Conservation (phyloP, 1,140 invertebrate species). For the Drosophila azteca region DNA sequence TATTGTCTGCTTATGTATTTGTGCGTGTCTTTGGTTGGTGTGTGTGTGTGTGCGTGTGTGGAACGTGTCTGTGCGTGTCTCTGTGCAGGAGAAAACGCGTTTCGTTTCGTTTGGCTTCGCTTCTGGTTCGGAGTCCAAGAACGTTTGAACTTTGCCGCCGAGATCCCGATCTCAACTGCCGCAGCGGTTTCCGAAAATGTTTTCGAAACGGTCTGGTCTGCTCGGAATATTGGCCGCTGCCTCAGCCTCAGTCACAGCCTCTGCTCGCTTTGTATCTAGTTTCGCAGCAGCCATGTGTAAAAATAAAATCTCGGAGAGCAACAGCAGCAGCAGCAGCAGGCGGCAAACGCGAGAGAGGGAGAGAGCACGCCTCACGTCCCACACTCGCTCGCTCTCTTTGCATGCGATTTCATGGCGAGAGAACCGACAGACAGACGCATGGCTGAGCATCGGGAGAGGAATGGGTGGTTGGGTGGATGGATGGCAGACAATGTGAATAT, state of each 20-base stretch:
- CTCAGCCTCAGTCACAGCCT: slow-evolving; percentile 24
- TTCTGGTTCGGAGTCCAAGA: slow-evolving; percentile 27
- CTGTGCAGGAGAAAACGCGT: slow-evolving; percentile 1
- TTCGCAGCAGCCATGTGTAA: slow-evolving; percentile 77
- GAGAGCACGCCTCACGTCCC: not conserved
- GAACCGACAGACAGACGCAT: not conserved
- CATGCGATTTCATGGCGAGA: too few relatives aligned
- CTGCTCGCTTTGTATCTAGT: slow-evolving; percentile 68
- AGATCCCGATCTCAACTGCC: slow-evolving; percentile 81
- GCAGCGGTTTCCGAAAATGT: slow-evolving; percentile 67
- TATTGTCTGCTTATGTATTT: slow-evolving; percentile 33
- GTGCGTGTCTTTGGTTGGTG: slow-evolving; percentile 3
- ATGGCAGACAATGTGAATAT: slow-evolving; percentile 60
- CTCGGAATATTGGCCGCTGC: slow-evolving; percentile 38
- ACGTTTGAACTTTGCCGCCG: slow-evolving; percentile 69
- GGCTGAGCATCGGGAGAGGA: too few relatives aligned
- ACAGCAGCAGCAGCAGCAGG: slow-evolving; percentile 1
- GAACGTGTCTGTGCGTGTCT: slow-evolving; percentile 10
- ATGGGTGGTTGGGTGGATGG: not conserved
- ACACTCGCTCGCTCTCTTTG: not conserved
- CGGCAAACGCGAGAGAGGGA: slow-evolving; percentile 9
- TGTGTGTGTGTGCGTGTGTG: not conserved
- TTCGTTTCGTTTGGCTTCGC: slow-evolving; percentile 5
- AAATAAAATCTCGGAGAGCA: slow-evolving; percentile 73
- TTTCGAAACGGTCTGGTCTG: slow-evolving; percentile 59